phyloP scores from a whole-genome alignment of 2,113 vertebrate species.

The Heloderma charlesbogerti region DNA sequence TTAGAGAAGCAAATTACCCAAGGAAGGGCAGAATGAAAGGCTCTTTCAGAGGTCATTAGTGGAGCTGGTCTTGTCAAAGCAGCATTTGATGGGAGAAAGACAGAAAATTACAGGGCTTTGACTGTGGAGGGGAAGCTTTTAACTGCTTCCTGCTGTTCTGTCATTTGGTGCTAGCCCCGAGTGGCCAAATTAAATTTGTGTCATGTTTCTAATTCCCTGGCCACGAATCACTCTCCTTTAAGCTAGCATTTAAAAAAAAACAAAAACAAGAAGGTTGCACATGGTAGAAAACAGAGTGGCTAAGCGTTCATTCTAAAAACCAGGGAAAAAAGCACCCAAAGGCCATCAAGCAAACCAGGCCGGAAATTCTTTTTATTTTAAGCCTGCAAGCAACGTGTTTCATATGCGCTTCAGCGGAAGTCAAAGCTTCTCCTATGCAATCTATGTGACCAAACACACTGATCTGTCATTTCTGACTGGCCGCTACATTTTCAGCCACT shows the following conservation, averaged over 20 bases:
- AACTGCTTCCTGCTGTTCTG: constrained; percentile 70
- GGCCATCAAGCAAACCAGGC: constrained; percentile 16
- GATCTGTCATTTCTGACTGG: not conserved
- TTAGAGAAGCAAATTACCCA: constrained; percentile 61
- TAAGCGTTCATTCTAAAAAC: constrained; percentile 48
- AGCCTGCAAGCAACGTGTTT: not conserved
- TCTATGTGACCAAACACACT: not conserved
- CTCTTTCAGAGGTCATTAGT: constrained; percentile 69
- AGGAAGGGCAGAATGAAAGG: constrained; percentile 56
- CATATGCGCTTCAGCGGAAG: not conserved
- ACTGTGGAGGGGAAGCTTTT: constrained; percentile 70
- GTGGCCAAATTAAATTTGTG: constrained; percentile 71
- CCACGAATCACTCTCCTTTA: constrained; percentile 69
- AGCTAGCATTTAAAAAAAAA: constrained; percentile 55
- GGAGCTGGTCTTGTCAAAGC: constrained; percentile 67
- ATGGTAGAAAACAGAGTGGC: constrained; percentile 27
- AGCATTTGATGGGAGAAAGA: constrained; percentile 66
- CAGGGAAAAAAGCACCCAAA: not conserved
- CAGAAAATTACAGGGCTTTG: constrained; percentile 67
- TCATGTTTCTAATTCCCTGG: constrained; percentile 70
- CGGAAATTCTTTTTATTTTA: not conserved
- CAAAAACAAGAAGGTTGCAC: constrained; percentile 51
- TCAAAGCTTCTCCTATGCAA: not conserved
- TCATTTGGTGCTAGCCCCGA: constrained; percentile 70
- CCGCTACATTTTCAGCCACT: not conserved